Conservation (phyloP, 2,113 vertebrate genomes). For the Bos taurus region ARS-UCD2.0 NC_037328.1:100838001-100838500, state of each 20-base stretch:
- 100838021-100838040: accelerated
- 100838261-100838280: neutral
- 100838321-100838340: neutral
- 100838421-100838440: neutral
- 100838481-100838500: neutral
- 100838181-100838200: neutral
- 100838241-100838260: neutral
- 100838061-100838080: neutral
- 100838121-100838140: neutral
- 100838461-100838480: neutral
- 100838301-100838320: neutral
- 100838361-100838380: neutral
- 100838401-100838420: neutral
- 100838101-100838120: neutral
- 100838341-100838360: neutral
- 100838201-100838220: neutral
- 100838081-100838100: neutral
- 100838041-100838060: neutral
- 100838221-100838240: neutral
- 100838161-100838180: neutral
- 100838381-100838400: neutral
- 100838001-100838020: neutral
- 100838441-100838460: neutral
- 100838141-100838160: neutral
- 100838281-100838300: neutral